phyloP scores from a whole-genome alignment of 2,888 invertebrate species.

The Drosophila pseudotalamancana region DNA sequence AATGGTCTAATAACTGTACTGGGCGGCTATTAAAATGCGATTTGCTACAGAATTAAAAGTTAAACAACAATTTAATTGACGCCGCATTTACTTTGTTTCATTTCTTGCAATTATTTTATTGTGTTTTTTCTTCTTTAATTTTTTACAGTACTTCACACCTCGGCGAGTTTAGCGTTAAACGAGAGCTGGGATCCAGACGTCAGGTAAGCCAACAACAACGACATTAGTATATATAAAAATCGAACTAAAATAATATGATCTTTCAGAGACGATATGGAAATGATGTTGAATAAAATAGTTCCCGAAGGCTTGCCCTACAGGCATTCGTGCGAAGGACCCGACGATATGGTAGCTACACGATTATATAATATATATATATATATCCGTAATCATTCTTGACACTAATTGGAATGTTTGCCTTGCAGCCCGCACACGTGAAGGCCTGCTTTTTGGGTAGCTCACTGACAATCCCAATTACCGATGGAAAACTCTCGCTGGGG shows the following conservation, averaged over 20 bases:
- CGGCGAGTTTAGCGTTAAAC: slow-evolving; percentile 98
- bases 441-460: slow-evolving; percentile 98
- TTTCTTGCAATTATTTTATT: slow-evolving; percentile 10
- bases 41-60: slow-evolving; percentile 11
- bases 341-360: slow-evolving; percentile 93
- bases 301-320: slow-evolving; percentile 98
- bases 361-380: neutral
- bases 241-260: too few relatives aligned
- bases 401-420: neutral
- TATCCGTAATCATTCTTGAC: neutral
- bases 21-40: neutral
- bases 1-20: slow-evolving; percentile 52
- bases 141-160: slow-evolving; percentile 96
- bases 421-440: slow-evolving; percentile 97
- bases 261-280: slow-evolving; percentile 98
- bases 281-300: slow-evolving; percentile 99
- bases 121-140: slow-evolving; percentile 1
- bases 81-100: slow-evolving; percentile 42
- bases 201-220: slow-evolving; percentile 83
- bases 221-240: too few relatives aligned
- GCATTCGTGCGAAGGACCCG: slow-evolving; percentile 99
- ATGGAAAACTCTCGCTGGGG: slow-evolving; percentile 96
- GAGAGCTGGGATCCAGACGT: slow-evolving; percentile 99
- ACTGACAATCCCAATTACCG: slow-evolving; percentile 97
- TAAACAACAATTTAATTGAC: slow-evolving; percentile 56